A percentile compares a stretch with the other conserved stretches of the same genome.
phyloP scores from a whole-genome alignment of 2,888 invertebrate species.

The Hyppa rectilinea region DNA sequence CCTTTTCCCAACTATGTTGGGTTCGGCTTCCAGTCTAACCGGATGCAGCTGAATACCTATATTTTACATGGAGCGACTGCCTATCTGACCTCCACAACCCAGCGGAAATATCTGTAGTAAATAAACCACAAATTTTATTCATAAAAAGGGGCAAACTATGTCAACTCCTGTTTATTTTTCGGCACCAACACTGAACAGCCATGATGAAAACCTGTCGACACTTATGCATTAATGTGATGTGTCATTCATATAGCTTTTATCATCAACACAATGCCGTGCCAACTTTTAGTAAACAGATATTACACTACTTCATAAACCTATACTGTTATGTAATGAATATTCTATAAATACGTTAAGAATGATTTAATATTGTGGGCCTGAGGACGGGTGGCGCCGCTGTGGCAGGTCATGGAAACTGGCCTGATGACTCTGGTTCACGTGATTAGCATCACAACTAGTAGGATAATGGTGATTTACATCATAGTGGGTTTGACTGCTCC shows the following conservation, averaged over 20 bases:
- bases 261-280: conserved; percentile 40
- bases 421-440: conserved; percentile 10
- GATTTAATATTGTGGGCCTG: conserved; percentile 16
- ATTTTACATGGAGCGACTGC: too few species aligned
- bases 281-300: conserved; percentile 28
- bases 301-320: conserved; percentile 24
- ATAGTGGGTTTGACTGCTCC: neutral
- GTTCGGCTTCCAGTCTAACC: too few species aligned
- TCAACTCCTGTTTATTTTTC: conserved; percentile 26
- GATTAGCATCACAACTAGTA: conserved; percentile 26
- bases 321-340: conserved; percentile 1
- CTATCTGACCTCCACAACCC: too few species aligned
- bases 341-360: conserved; percentile 1
- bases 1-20: too few species aligned
- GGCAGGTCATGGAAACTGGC: conserved; percentile 26
- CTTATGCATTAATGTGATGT: conserved; percentile 52
- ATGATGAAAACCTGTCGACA: conserved; percentile 43
- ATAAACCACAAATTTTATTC: neutral
- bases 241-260: conserved; percentile 49
- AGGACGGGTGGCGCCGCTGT: neutral
- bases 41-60: too few species aligned
- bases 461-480: conserved; percentile 20
- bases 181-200: conserved; percentile 17
- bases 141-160: conserved; percentile 2
- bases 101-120: too few species aligned